Base-by-base conservation (phyloP, 2,888 invertebrate species). In the Drosophila longiperda region DNA sequence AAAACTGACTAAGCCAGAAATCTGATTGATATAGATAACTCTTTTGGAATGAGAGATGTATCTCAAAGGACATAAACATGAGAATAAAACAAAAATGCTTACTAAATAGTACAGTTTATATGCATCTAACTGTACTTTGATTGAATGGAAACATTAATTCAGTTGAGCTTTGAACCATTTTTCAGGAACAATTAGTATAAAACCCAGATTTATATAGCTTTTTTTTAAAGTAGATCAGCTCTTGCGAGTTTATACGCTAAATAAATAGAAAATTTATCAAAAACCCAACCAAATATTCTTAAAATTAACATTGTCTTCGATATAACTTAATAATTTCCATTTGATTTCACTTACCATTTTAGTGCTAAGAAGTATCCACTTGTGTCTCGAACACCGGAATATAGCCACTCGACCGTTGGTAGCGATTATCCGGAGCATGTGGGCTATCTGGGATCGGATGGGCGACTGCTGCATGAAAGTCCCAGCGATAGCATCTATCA, bases 301-400 rank as follows among this genome's bases (percentile, higher is more conserved):
- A 15, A 7, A 3, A 7, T 15, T 20, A 12, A 23, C 8, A 15
- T 4, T 8, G 8, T 15, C 15, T 45, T 4, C 3, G 1, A 23
- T 15, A 23, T 23, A 23, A n/a, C 9, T 40, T n/a, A 4, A 9
- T n/a, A 40, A n/a, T 40, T 40, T 8, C 2, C 45, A 23, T 23
- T 45, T 45, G 15, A 45, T 23, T 23, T 3, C 3, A 15, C 4
- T 45, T 8, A 8, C 1, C 17, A 20, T 90, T 87, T 17, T 60
- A 91, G 91, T 64, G 73, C 91, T 9, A 92, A 91, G 66, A 92
- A 91, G 64, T 91, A 91, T 66, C 87, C 90, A 42, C 89, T 87
- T 42, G 78, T 91, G 12, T 86, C 86, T 26, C 83, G 87, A 6
- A 90, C 88, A 6, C 82, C 83, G 32, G 92, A 91, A 59, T 91